These are phyloP conservation scores for Drosophila watanabei DNA, from an alignment of 1,140 invertebrate genomes.

Conservation along the genomic window DNA sequence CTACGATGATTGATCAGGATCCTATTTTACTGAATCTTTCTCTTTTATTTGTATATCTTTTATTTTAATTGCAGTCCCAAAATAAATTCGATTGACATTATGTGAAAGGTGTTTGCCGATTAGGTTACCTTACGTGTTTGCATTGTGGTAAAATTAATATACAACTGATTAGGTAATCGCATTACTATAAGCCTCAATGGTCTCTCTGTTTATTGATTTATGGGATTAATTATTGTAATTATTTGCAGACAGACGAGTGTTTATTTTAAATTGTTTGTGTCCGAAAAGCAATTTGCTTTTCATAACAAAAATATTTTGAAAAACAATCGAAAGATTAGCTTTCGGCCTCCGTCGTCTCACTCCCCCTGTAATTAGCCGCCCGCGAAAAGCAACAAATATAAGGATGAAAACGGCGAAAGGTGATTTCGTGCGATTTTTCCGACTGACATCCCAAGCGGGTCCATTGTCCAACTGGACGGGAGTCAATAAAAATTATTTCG, in stretches of 20 bases:
- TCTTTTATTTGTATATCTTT: background rate
- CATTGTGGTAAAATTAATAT: background rate
- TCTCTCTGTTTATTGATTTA: constrained; percentile 3
- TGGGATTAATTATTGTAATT: constrained; percentile 14
- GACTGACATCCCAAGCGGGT: constrained; percentile 47
- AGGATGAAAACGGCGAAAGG: constrained; percentile 57
- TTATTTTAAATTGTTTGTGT: constrained; percentile 12
- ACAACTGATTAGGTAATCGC: constrained; percentile 10
- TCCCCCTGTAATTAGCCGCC: constrained; percentile 15
- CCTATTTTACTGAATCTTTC: background rate
- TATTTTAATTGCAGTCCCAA: background rate
- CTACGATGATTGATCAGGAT: constrained; percentile 15
- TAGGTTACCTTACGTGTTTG: background rate
- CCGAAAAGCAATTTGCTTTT: constrained; percentile 8
- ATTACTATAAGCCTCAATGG: background rate
- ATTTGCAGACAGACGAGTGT: background rate
- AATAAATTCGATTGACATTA: background rate
- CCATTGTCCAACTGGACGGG: constrained; percentile 51
- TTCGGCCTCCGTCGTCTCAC: background rate
- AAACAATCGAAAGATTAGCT: constrained; percentile 11
- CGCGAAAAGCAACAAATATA: constrained; percentile 16
- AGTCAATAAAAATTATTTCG: constrained; percentile 82
- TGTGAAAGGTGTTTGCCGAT: constrained; percentile 13
- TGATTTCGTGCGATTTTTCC: constrained; percentile 64
- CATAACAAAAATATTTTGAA: constrained; percentile 7